Evolutionary conservation across 92 coral and sea anemone species (phyloP), one percentile per base, ranked within the genome.

Genomic region (Isaurus tuberculatus): DNA sequence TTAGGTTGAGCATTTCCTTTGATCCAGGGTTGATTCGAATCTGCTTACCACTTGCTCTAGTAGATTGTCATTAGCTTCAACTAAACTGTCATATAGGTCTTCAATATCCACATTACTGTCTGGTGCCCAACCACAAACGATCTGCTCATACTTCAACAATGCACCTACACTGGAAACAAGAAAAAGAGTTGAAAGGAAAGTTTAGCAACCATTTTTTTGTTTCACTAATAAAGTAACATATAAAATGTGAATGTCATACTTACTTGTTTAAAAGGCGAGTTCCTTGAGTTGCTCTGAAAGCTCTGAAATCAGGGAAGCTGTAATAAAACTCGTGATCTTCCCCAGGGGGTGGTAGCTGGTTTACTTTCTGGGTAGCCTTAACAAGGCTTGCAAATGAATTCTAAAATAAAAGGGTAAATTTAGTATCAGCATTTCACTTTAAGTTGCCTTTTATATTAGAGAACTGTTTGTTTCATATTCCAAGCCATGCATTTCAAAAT

Each of bases 311-410:
- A 5, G 96, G 83, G 80, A 96, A 96, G 66, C 98, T 96, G 93
- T 92, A 91, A 79, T 94, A 96, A 44, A 96, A 96, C 72, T 96
- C 99, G 84, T 91, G 97, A 57, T 96, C 99, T 71, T 94, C 99
- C 17, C 99, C 99, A 10, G 99, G 90, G 0, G 81, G 89, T 42
- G 99, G 99, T 32, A 96, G 40, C 28, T 83, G 84, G 58, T 92
- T 85, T 10, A 91, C 91, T 57, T 92, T 88, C 79, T 90, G 97
- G 53, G 92, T 92, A 0, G 93, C 92, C 51, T 89, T 92, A 53
- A 96, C 99, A 20, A 94, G 89, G 20, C 86, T 84, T 23, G 72
- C 83, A 10, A 94, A 73, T 10, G 97, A 72, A 84, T 93, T 83
- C 97, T 93, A 8, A 19, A 19, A 55, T 17, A 19, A 55, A 55